Evolutionary conservation across 1,140 invertebrate genomes (phyloP).

Genomic region (Bombus superbus): DNA sequence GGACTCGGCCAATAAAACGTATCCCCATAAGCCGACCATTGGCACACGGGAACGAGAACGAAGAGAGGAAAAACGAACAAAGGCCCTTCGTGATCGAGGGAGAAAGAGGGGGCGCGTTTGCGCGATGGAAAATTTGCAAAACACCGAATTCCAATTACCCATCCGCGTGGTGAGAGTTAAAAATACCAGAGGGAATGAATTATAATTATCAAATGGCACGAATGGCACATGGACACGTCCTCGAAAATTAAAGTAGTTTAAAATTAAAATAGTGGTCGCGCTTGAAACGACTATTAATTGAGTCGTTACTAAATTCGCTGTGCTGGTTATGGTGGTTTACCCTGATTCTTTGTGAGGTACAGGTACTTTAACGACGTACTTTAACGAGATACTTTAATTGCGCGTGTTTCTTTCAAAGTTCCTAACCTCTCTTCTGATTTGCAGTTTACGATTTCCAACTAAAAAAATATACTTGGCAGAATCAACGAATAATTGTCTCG

Average conservation of each 20-base stretch:
- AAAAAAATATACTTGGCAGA: not conserved
- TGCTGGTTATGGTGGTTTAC: not conserved
- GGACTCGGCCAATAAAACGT: conserved; percentile 73
- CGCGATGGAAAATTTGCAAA: conserved; percentile 51
- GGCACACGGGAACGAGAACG: conserved; percentile 1
- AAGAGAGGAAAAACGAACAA: not conserved
- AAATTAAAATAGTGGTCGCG: not conserved
- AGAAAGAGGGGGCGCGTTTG: not conserved
- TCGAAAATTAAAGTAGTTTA: conserved; percentile 11
- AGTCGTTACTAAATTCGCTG: not conserved
- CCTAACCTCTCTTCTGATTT: no score
- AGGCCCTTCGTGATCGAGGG: conserved; percentile 12
- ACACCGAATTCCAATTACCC: conserved; percentile 70
- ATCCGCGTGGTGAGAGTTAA: conserved; percentile 9
- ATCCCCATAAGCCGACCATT: conserved; percentile 39
- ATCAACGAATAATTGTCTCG: not conserved
- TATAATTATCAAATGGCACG: conserved; percentile 49
- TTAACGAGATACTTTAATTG: no score
- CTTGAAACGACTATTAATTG: conserved; percentile 9
- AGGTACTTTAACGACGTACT: no score
- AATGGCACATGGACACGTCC: not conserved
- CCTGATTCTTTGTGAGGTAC: not conserved
- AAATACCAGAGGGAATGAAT: conserved; percentile 49
- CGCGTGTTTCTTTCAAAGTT: no score
- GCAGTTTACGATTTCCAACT: no score